Conservation (phyloP, 1,140 invertebrate genomes). For the Leptoteleia sp. region DNA sequence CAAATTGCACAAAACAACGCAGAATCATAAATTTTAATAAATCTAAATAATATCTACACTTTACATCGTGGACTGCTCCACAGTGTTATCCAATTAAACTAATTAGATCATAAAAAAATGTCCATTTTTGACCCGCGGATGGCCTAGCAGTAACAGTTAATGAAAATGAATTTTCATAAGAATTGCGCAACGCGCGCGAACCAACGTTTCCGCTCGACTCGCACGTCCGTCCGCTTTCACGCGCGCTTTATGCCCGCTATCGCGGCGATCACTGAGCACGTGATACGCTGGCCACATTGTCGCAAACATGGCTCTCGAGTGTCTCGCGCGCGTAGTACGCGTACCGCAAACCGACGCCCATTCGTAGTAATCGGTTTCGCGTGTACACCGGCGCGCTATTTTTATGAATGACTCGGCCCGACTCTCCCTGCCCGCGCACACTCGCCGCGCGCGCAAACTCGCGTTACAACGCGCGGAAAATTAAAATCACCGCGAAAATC, state of each 20-base stretch:
- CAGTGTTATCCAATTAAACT: neutral
- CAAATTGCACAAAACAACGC: too few relatives aligned
- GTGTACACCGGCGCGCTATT: conserved; percentile 53
- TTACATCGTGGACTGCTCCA: too few relatives aligned
- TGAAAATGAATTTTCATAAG: conserved; percentile 34
- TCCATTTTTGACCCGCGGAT: neutral
- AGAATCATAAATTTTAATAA: too few relatives aligned
- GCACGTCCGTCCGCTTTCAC: conserved; percentile 44
- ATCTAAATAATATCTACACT: too few relatives aligned
- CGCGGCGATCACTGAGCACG: conserved; percentile 11
- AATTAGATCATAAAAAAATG: neutral
- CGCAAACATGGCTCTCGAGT: conserved; percentile 29
- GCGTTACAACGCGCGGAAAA: neutral
- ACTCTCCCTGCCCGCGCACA: conserved; percentile 7
- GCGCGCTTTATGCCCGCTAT: conserved; percentile 38
- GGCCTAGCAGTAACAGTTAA: neutral
- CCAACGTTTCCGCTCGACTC: too few relatives aligned
- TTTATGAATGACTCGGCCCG: conserved; percentile 59
- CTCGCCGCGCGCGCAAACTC: too few relatives aligned
- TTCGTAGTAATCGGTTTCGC: conserved; percentile 60
- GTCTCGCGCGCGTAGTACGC: conserved; percentile 44
- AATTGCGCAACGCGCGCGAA: conserved; percentile 17
- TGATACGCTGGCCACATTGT: conserved; percentile 10
- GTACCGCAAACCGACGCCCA: conserved; percentile 27
- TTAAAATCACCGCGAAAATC: conserved; percentile 3